Percentiles rank a stretch among this genome's conserved stretches.
These are phyloP conservation scores for Boleophthalmus pectinirostris DNA, from an alignment of 2,113 vertebrate genomes.

Conservation along the genomic window DNA sequence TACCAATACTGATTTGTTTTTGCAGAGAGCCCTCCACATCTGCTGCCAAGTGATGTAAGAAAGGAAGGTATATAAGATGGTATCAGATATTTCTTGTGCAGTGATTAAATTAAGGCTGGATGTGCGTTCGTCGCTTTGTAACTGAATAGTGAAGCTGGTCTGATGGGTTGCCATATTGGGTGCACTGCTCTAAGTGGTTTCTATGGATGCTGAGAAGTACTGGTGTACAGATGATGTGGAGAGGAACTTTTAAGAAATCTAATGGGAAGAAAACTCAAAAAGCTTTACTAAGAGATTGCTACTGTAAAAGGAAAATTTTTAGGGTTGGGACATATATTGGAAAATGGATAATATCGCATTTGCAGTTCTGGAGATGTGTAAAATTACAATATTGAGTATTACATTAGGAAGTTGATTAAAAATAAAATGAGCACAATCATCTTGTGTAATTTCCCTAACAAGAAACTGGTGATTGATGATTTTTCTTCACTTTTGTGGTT, in stretches of 20 bases:
- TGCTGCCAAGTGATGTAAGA: slow-evolving; percentile 50
- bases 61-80: slow-evolving; percentile 59
- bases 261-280: background rate
- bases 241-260: slow-evolving; percentile 13
- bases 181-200: slow-evolving; percentile 34
- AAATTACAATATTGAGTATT: too few relatives aligned
- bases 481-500: too few relatives aligned
- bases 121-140: slow-evolving; percentile 47
- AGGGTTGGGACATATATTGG: too few relatives aligned
- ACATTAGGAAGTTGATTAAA: too few relatives aligned
- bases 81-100: slow-evolving; percentile 60
- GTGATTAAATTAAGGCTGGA: slow-evolving; percentile 44
- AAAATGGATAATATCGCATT: too few relatives aligned
- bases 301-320: too few relatives aligned
- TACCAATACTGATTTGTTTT: slow-evolving; percentile 41
- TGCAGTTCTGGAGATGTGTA: too few relatives aligned
- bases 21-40: slow-evolving; percentile 35
- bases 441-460: too few relatives aligned
- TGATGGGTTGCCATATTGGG: slow-evolving; percentile 60
- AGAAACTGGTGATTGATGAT: too few relatives aligned
- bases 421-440: too few relatives aligned
- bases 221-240: slow-evolving; percentile 26
- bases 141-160: slow-evolving; percentile 49
- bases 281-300: background rate
- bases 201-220: slow-evolving; percentile 35